Conservation (phyloP, 2,888 invertebrate species). For the Caenorhabditis sp. region DNA sequence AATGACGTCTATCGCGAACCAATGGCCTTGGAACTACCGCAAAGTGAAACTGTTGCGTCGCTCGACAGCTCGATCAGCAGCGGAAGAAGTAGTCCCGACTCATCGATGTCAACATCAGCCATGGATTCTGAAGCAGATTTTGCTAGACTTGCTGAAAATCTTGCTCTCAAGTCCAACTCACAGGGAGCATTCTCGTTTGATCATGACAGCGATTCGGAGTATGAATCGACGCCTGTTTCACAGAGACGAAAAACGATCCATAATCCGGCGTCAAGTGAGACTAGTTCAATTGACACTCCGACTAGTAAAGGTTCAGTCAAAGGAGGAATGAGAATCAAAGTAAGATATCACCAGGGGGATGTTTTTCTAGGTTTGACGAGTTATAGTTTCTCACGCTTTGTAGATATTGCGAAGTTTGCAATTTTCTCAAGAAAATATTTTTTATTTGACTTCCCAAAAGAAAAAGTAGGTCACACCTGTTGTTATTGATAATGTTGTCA, state of each 20-base stretch:
- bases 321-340: slow-evolving; percentile 46
- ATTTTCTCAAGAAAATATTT: too few relatives aligned
- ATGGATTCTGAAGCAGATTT: slow-evolving; percentile 70
- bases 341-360: too few relatives aligned
- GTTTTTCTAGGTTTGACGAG: too few relatives aligned
- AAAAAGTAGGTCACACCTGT: too few relatives aligned
- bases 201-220: slow-evolving; percentile 50
- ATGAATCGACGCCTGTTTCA: slow-evolving; percentile 56
- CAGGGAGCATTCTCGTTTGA: slow-evolving; percentile 65
- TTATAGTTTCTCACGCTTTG: too few relatives aligned
- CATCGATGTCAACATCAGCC: slow-evolving; percentile 63
- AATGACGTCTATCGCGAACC: slow-evolving; percentile 86
- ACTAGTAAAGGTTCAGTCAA: slow-evolving; percentile 36
- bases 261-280: slow-evolving; percentile 10
- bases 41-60: slow-evolving; percentile 59
- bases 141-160: slow-evolving; percentile 69
- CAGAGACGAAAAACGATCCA: slow-evolving; percentile 40
- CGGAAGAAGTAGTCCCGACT: slow-evolving; percentile 60
- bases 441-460: too few relatives aligned
- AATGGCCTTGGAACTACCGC: slow-evolving; percentile 84
- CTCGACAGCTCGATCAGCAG: slow-evolving; percentile 67
- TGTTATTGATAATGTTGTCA: too few relatives aligned
- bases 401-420: too few relatives aligned
- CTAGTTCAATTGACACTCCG: slow-evolving; percentile 41
- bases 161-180: slow-evolving; percentile 69